Base-by-base conservation (phyloP, 2,113 vertebrate genomes). In the Salvelinus namaycush region DNA sequence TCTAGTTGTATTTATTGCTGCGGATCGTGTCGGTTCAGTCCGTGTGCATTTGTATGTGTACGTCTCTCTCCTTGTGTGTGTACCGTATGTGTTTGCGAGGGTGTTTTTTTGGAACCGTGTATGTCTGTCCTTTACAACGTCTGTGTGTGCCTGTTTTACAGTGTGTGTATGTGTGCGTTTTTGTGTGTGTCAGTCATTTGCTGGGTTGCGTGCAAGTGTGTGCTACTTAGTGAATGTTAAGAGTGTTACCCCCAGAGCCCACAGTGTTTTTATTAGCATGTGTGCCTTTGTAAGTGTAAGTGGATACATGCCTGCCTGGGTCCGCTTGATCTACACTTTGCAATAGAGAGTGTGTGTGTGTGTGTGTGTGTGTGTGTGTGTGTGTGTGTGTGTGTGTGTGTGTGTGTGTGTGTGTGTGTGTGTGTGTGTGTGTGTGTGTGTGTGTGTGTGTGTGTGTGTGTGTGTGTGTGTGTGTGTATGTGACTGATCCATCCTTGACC, bases 231-330 rank as follows among this genome's bases (percentile, higher is more conserved):
- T n/a, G 85, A 89, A 79, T 82, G 84, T 84, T 89, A 83, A 68
- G 77, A 86, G 84, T 84, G 86, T 85, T 83, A 89, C 78, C 80
- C 83, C 16, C 51, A 39, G 71, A 14, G 85, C 89, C 87, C 86
- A 87, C 85, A 83, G 86, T 89, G 88, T 84, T 76, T 89, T 90
- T 92, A 91, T 90, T 90, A 89, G 86, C 90, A 91, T 85, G 75
- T 91, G 87, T 90, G 80, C 68, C 78, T 85, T 44, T 44, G 39
- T 12, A 44, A 44, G 84, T 83, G 81, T 79, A 66, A 60, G 79
- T 83, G 85, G 86, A 79, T 84, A 81, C 69, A 80, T 1, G 20
- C 80, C 72, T 54, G 74, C 80, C 79, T 86, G 79, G 84, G 85
- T 89, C 89, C 83, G 86, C 88, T 90, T 90, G 86, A 90, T 88